A percentile compares a stretch with the other conserved stretches of the same genome.
Conservation (phyloP, 2,113 vertebrate species). For the Sciurus niger region DNA sequence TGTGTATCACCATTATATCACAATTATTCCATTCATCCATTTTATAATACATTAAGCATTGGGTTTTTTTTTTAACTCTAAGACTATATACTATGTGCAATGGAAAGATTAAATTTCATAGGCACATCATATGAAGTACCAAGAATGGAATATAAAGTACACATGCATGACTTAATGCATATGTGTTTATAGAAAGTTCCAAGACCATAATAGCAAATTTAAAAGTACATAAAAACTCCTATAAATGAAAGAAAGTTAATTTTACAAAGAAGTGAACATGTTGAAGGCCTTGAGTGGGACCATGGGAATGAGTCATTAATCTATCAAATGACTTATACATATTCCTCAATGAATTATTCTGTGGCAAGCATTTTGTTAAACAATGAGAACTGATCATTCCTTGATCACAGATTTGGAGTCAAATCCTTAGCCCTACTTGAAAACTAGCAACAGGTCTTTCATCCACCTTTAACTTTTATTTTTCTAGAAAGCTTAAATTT, state of each 20-base stretch:
- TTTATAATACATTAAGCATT: not conserved
- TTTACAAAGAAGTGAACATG: slow-evolving; percentile 21
- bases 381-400: not conserved
- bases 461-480: not conserved
- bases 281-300: not conserved
- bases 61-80: not conserved
- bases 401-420: not conserved
- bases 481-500: slow-evolving; percentile 26
- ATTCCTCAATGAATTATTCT: not conserved
- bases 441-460: not conserved
- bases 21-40: not conserved
- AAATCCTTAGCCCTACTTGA: not conserved
- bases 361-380: not conserved
- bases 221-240: not conserved
- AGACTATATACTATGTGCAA: not conserved
- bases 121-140: not conserved
- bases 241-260: not conserved
- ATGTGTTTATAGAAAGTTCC: not conserved
- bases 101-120: not conserved
- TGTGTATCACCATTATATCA: not conserved
- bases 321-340: not conserved
- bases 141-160: not conserved
- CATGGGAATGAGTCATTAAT: not conserved
- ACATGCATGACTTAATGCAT: not conserved
- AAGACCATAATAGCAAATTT: not conserved